These are phyloP conservation scores for Hermodice carunculata DNA, from an alignment of 2,888 invertebrate genomes.

Conservation along the genomic window DNA sequence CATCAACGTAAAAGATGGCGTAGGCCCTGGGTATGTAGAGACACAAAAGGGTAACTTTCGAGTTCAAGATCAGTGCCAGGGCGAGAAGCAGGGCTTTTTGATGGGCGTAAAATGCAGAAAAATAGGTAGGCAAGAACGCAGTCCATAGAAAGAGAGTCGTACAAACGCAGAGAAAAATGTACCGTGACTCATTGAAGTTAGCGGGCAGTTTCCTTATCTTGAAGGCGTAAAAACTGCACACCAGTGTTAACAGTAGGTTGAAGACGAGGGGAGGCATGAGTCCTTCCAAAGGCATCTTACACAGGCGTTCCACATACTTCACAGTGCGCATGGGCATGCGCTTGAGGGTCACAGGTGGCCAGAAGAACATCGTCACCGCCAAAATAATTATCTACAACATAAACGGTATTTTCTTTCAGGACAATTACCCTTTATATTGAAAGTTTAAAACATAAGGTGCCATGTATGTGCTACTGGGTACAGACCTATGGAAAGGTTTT, in stretches of 20 bases:
- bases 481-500: too few species aligned
- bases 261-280: conserved; percentile 48
- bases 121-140: conserved; percentile 31
- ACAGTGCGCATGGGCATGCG: conserved; percentile 50
- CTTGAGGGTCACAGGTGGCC: conserved; percentile 16
- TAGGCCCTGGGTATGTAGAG: conserved; percentile 55
- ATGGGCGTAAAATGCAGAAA: conserved; percentile 28
- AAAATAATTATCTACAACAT: conserved; percentile 17
- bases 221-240: conserved; percentile 25
- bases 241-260: conserved; percentile 53
- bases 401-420: too few species aligned
- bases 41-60: conserved; percentile 49
- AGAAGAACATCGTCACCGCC: conserved; percentile 3
- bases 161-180: conserved; percentile 27
- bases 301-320: conserved; percentile 50
- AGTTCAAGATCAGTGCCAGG: conserved; percentile 49
- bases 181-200: conserved; percentile 32
- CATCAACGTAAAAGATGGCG: conserved; percentile 78
- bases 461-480: too few species aligned
- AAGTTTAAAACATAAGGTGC: too few species aligned
- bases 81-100: conserved; percentile 32
- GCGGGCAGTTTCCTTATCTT: conserved; percentile 27
- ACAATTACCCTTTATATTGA: too few species aligned
- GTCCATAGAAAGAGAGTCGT: conserved; percentile 30
- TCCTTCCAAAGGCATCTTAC: conserved; percentile 46